phyloP scores from a whole-genome alignment of 2,797 vertebrate species.

The Valencia hispanica region DNA sequence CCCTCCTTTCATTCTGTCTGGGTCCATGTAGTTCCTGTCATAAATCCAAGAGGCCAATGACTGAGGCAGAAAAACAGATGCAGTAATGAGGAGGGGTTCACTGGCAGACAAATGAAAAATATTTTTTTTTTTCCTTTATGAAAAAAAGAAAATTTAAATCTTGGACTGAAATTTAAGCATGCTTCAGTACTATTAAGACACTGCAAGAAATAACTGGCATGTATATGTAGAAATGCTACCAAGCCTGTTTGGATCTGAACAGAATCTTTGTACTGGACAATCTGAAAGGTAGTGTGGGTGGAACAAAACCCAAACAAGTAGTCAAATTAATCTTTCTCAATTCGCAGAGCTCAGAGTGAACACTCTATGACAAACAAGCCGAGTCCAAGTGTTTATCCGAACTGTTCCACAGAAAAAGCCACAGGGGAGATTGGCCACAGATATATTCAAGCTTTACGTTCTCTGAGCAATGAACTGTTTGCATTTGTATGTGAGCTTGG shows the following conservation, averaged over 20 bases:
- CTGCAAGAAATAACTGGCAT: constrained; percentile 7
- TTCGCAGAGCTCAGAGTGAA: constrained; percentile 35
- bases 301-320: constrained; percentile 49
- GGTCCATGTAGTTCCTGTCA: constrained; percentile 36
- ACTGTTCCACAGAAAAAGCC: constrained; percentile 30
- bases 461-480: constrained; percentile 15
- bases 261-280: constrained; percentile 36
- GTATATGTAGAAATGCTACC: constrained; percentile 7
- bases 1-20: constrained; percentile 49
- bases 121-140: background rate
- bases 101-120: constrained; percentile 25
- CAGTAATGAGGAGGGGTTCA: constrained; percentile 30
- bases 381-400: constrained; percentile 41
- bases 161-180: constrained; percentile 2
- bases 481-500: constrained; percentile 30
- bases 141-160: constrained; percentile 11
- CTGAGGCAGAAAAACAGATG: constrained; percentile 34
- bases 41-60: constrained; percentile 41
- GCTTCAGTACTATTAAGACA: constrained; percentile 6
- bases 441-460: constrained; percentile 23
- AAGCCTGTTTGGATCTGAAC: constrained; percentile 23
- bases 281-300: constrained; percentile 29
- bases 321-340: constrained; percentile 49
- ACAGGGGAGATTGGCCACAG: constrained; percentile 12
- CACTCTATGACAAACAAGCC: constrained; percentile 47